Conservation (phyloP, 2,113 vertebrate species). For the Sturnus vulgaris region DNA sequence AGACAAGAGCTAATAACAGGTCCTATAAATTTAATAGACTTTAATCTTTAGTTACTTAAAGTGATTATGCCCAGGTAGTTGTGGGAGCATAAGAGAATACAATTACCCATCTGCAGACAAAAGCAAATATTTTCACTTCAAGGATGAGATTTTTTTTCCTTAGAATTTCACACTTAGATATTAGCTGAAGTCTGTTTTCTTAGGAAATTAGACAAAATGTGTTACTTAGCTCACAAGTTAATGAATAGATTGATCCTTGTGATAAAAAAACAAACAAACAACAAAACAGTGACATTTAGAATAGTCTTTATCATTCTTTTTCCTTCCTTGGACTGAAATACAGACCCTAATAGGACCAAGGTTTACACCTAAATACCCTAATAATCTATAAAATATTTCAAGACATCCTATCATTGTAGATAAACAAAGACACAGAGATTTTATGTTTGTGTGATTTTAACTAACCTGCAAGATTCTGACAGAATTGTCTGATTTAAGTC, state of each 20-base stretch:
- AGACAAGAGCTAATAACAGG: neutral
- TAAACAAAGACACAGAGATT: neutral
- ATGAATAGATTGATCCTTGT: neutral
- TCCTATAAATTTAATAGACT: neutral
- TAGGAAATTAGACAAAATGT: neutral
- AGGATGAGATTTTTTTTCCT: neutral
- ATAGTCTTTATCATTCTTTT: neutral
- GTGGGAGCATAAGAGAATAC: neutral
- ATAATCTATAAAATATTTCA: neutral
- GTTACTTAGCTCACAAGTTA: neutral
- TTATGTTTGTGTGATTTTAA: neutral
- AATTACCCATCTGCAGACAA: neutral
- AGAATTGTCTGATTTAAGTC: neutral
- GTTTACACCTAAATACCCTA: neutral
- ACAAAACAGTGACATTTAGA: neutral
- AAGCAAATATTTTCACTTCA: neutral
- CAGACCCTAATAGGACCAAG: neutral
- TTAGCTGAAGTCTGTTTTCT: neutral
- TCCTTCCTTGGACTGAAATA: neutral
- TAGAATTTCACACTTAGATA: neutral
- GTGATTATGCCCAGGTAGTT: neutral
- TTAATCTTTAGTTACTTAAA: neutral
- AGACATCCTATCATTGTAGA: neutral
- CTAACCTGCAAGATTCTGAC: neutral
- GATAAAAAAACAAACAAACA: neutral